phyloP scores from a whole-genome alignment of 2,113 vertebrate species.

The Dipodomys stephensi region DNA sequence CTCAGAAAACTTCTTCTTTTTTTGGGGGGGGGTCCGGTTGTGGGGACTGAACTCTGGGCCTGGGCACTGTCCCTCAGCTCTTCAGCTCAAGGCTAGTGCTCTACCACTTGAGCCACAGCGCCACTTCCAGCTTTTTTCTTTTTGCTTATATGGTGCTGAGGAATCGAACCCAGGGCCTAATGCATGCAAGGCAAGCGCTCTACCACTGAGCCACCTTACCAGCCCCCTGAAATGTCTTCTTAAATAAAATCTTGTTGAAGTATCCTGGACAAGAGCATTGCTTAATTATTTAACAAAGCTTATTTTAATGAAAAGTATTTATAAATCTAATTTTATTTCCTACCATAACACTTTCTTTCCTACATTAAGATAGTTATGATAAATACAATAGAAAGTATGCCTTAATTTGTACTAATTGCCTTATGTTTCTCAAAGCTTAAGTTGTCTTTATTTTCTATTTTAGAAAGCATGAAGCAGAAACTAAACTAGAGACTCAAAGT shows the following conservation, averaged over 20 bases:
- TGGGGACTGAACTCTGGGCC: too few relatives aligned
- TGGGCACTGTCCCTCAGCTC: too few relatives aligned
- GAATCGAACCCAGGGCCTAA: too few relatives aligned
- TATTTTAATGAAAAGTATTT: conserved; percentile 29
- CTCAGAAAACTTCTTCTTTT: neutral
- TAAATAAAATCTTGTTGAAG: neutral
- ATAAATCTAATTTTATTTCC: neutral
- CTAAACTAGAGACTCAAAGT: neutral
- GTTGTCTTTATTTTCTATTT: neutral
- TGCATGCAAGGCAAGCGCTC: too few relatives aligned
- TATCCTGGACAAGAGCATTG: neutral
- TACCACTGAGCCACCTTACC: too few relatives aligned
- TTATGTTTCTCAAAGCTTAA: neutral
- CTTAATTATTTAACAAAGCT: neutral
- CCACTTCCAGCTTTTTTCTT: too few relatives aligned
- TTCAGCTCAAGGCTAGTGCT: too few relatives aligned
- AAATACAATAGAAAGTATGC: neutral
- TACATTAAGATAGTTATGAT: neutral
- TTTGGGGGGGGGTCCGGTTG: too few relatives aligned
- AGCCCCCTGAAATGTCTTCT: neutral
- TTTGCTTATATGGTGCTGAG: too few relatives aligned
- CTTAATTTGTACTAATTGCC: conserved; percentile 7
- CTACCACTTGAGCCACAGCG: too few relatives aligned
- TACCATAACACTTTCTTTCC: neutral
- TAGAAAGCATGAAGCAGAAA: neutral